Evolutionary conservation across 2,888 invertebrate genomes (phyloP).

Genomic region (Pachliopta kotzebuea): DNA sequence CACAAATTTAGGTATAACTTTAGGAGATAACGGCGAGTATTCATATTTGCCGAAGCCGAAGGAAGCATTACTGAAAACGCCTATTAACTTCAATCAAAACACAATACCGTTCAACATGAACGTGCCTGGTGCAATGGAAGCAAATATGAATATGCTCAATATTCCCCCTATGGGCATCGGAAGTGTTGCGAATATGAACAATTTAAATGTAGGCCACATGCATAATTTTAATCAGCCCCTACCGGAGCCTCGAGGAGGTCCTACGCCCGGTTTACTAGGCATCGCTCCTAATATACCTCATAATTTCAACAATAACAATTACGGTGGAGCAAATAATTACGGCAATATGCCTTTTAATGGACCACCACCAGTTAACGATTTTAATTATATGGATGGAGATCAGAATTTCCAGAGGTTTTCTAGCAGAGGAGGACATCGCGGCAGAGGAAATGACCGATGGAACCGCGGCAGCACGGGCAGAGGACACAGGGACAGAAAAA

Average conservation of each 20-base stretch:
- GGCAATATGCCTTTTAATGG: constrained; percentile 70
- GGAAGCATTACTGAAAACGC: constrained; percentile 70
- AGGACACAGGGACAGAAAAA: constrained; percentile 73
- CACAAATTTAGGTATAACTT: constrained; percentile 81
- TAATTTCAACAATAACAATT: constrained; percentile 66
- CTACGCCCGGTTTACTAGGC: constrained; percentile 79
- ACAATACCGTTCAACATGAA: constrained; percentile 52
- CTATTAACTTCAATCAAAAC: constrained; percentile 61
- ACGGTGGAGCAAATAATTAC: constrained; percentile 65
- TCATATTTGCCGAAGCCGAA: constrained; percentile 71
- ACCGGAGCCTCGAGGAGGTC: constrained; percentile 71
- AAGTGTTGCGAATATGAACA: constrained; percentile 50
- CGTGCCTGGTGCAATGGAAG: constrained; percentile 54
- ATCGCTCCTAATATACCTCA: constrained; percentile 79
- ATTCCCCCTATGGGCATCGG: constrained; percentile 69
- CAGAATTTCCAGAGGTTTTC: constrained; percentile 68
- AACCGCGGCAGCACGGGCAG: constrained; percentile 69
- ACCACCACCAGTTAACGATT: constrained; percentile 64
- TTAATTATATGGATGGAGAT: constrained; percentile 67
- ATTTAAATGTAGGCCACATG: constrained; percentile 66
- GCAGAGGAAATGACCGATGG: constrained; percentile 72
- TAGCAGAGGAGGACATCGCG: constrained; percentile 66
- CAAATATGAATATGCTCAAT: constrained; percentile 69
- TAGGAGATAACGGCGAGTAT: constrained; percentile 81
- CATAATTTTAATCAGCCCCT: constrained; percentile 66